These are phyloP conservation scores for Ephydatia muelleri DNA, from an alignment of 37 sponge, comb jelly and placozoan species.

Conservation along the genomic window DNA sequence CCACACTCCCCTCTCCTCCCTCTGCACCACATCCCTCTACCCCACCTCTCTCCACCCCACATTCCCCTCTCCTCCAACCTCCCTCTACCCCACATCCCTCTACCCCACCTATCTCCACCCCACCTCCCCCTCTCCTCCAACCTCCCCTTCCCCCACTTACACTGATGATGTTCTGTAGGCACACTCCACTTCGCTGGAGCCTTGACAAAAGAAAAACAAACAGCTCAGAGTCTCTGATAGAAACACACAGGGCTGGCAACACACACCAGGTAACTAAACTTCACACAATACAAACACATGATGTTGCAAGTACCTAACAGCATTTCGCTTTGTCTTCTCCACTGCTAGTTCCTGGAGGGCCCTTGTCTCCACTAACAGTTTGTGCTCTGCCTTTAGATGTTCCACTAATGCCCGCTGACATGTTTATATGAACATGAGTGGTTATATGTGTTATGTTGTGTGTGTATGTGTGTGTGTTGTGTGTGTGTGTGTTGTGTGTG, in stretches of 20 bases:
- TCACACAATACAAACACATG: background rate
- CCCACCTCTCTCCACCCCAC: background rate
- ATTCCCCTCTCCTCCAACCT: background rate
- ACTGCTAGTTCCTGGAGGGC: slow-evolving; percentile 5
- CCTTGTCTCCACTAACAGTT: background rate
- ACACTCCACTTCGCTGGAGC: slow-evolving; percentile 44
- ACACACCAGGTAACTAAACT: background rate
- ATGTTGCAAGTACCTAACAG: slow-evolving; percentile 34
- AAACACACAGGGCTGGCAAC: background rate
- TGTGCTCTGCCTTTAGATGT: slow-evolving; percentile 11
- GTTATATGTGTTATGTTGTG: background rate
- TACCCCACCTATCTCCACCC: background rate
- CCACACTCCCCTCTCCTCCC: background rate
- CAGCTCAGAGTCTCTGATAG: background rate
- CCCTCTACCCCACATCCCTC: background rate
- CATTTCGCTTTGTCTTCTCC: slow-evolving; percentile 53
- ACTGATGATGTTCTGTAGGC: slow-evolving; percentile 43
- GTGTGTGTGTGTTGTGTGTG: background rate
- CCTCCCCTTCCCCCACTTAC: slow-evolving; percentile 8
- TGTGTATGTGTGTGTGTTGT: background rate
- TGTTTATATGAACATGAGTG: too few relatives aligned
- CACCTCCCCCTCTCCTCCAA: background rate
- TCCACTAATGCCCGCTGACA: slow-evolving; percentile 12
- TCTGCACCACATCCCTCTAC: too few relatives aligned
- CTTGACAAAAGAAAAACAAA: slow-evolving; percentile 4